Conservation (phyloP, 2,888 invertebrate species). For the Dasypogon diadema region DNA sequence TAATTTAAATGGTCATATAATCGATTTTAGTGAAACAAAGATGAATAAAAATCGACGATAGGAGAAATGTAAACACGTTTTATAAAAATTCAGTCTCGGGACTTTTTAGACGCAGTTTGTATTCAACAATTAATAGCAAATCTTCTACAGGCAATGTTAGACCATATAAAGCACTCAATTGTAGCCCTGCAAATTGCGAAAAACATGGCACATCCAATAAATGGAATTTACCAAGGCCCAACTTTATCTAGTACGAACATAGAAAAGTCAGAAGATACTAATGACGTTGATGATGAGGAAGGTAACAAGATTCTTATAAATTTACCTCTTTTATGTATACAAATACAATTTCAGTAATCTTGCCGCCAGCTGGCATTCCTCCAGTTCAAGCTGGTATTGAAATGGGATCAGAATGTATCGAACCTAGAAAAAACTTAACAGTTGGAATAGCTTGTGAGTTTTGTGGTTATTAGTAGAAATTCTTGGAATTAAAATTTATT, state of each 20-base stretch:
- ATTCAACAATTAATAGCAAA: constrained; percentile 56
- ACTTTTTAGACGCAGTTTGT: too few species aligned
- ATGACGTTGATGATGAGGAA: constrained; percentile 50
- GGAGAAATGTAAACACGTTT: too few species aligned
- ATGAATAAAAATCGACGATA: too few species aligned
- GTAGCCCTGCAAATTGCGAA: constrained; percentile 98
- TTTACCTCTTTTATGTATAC: too few species aligned
- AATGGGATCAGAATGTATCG: constrained; percentile 75
- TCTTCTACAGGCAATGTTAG: constrained; percentile 86
- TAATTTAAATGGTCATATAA: too few species aligned
- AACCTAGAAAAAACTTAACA: constrained; percentile 65
- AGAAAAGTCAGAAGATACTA: constrained; percentile 26
- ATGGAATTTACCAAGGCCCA: constrained; percentile 86
- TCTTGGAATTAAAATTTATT: too few species aligned
- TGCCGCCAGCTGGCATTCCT: constrained; percentile 56
- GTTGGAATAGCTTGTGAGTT: constrained; percentile 59
- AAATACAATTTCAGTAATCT: constrained; percentile 53
- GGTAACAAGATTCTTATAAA: constrained; percentile 21
- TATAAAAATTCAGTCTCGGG: too few species aligned
- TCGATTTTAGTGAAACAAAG: too few species aligned
- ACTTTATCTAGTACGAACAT: constrained; percentile 56
- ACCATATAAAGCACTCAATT: constrained; percentile 98
- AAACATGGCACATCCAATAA: constrained; percentile 93
- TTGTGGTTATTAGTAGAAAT: too few species aligned
- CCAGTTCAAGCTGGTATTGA: constrained; percentile 73